Evolutionary conservation across 2,797 vertebrate species (phyloP), one percentile per base, ranked within the genome.

Genomic region (Serranus cabrilla): DNA sequence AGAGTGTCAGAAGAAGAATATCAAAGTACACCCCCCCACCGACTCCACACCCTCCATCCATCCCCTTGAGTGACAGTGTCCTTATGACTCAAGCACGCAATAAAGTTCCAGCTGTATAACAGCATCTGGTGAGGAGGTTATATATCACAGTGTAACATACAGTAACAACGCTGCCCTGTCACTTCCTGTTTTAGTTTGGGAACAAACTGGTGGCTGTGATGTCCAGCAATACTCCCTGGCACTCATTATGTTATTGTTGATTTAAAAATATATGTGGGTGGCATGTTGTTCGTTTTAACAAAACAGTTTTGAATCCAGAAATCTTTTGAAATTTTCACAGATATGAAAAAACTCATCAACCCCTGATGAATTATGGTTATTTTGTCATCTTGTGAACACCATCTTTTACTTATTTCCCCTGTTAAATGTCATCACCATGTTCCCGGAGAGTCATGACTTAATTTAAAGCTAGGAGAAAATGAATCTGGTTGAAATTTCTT

Each of bases 1-100:
- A 78, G 51, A 62, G 71, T 82, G 81, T 84, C 77, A 86, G 71
- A 82, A 60, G 47, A 83, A 81, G 7, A 87, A 76, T 74, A 76
- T 78, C 56, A 76, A 75, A 60, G 66, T 66, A 61, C 61, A 51
- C 72, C 58, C 34, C 16, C 34, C 16, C 34, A 63, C 46, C 69
- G 52, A 59, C 52, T 56, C 57, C 51, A 34, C 40, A 56, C 65
- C 54, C 34, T 62, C 55, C 2, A 43, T 31, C 55, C 40, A n/a
- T 75, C 76, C 61, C 50, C 43, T 65, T 80, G 58, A 83, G 74
- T 84, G 76, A 86, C 59, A 25, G 16, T 25, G 74, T 70, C 70
- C 70, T 56, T 72, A 50, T 61, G 65, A 64, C 79, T 80, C 64
- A 66, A 45, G 39, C 20, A 54, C 71, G 80, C 51, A 60, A 50